Percentiles rank a stretch among this genome's conserved stretches.
Conservation (phyloP, 2,888 invertebrate genomes). For the Danaus chrysippus region DNA sequence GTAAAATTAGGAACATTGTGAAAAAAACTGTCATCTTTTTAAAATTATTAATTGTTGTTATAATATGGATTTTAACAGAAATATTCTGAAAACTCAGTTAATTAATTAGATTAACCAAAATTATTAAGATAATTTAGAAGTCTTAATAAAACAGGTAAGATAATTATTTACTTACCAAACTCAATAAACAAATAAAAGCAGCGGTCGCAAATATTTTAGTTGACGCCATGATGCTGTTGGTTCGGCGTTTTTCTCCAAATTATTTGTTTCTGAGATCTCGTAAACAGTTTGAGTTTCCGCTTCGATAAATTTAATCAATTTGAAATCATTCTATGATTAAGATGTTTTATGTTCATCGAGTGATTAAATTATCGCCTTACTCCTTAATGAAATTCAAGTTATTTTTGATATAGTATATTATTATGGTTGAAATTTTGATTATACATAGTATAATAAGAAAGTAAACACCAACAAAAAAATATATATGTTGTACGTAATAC, state of each 20-base stretch:
- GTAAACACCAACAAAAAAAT: no score
- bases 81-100: no score
- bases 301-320: slow-evolving; percentile 32
- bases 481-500: no score
- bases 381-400: neutral
- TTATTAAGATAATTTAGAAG: neutral
- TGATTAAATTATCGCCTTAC: slow-evolving; percentile 1
- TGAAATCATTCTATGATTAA: slow-evolving; percentile 15
- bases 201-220: slow-evolving; percentile 11
- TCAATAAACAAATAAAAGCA: slow-evolving; percentile 6
- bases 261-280: slow-evolving; percentile 21
- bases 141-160: neutral
- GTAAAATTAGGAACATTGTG: slow-evolving; percentile 2
- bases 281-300: slow-evolving; percentile 21
- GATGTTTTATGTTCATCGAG: slow-evolving; percentile 12
- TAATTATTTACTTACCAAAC: slow-evolving; percentile 13
- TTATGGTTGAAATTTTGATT: neutral
- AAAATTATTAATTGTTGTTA: no score
- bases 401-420: neutral
- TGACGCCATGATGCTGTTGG: slow-evolving; percentile 19
- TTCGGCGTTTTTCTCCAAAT: slow-evolving; percentile 18
- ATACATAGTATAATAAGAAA: no score
- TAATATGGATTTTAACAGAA: no score
- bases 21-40: neutral
- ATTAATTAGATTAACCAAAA: neutral